Percentiles rank a stretch among this genome's conserved stretches.
Evolutionary conservation across 2,797 vertebrate genomes (phyloP).

Genomic region (Coracias cyanogaster): DNA sequence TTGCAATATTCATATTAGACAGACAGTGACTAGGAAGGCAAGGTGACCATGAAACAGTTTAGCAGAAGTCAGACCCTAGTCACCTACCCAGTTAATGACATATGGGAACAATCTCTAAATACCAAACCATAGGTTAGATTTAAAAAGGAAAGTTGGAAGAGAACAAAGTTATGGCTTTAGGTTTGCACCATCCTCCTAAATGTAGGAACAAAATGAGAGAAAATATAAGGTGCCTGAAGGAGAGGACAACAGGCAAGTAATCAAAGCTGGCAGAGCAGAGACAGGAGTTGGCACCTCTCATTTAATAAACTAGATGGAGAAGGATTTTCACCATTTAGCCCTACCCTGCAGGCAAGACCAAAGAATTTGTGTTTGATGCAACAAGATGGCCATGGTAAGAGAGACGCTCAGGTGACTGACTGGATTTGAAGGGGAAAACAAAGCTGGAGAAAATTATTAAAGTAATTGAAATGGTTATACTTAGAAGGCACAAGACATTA

Average conservation of each 20-base stretch:
- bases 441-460: conserved; percentile 15
- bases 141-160: background rate
- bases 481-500: background rate
- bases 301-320: conserved; percentile 52
- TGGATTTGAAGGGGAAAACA: conserved; percentile 4
- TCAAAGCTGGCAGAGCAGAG: conserved; percentile 35
- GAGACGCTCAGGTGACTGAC: background rate
- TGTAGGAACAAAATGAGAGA: background rate
- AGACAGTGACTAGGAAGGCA: background rate
- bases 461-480: background rate
- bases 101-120: background rate
- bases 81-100: background rate
- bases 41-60: background rate
- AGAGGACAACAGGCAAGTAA: conserved; percentile 36
- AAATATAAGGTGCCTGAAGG: conserved; percentile 14
- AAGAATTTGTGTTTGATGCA: conserved; percentile 33
- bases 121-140: background rate
- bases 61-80: background rate
- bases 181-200: background rate
- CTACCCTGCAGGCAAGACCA: conserved; percentile 28
- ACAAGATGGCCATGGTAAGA: background rate
- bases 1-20: background rate
- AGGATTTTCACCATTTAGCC: conserved; percentile 47
- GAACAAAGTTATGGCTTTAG: background rate
- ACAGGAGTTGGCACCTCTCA: conserved; percentile 30